Base-by-base conservation (phyloP, 2,113 vertebrate genomes). In the Salvelinus namaycush region DNA sequence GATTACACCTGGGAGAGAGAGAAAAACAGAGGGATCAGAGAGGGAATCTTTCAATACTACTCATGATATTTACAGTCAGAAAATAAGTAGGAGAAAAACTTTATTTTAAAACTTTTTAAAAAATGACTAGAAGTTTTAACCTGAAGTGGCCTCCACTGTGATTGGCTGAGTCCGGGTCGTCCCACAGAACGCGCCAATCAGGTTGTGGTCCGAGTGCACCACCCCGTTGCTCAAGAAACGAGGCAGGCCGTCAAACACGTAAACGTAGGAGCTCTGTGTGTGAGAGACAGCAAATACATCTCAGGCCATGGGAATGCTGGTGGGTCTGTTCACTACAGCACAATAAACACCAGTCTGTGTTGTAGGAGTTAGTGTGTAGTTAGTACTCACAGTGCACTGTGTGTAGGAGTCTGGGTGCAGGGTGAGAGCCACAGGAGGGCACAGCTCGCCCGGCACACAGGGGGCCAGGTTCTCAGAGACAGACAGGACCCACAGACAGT, bases 401-500 rank as follows among this genome's bases (percentile, higher is more conserved):
- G 95, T 96, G 74, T 93, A 94, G 49, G 96, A 95, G 89, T 97
- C 96, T 0, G 95, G 95, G 78, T 95, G 94, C 57, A 96, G 88
- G 39, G 94, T 96, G 76, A 96, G 92, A 26, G 94, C 93, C 24
- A 97, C 92, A 5, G 94, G 92, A 1, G 95, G 94, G 12, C 95
- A 95, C 7, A 69, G 78, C 72, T 92, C 85, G 65, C 91, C 87
- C 0, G 90, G 83, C 18, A 83, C 72, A 72, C 95, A 95, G 9
- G 95, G 92, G 24, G 88, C 87, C 12, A 96, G 83, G 71, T 84
- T 90, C 48, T 94, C 90, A 0, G 95, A 94, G 78, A 95, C 94
- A 0, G 95, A 96, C 67, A 97, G 90, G 62, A 97, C 95, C 96
- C 96, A 97, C 73, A 97, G 89, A 78, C 96, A 97, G 76, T 97